These are phyloP conservation scores for Arion vulgaris DNA, from an alignment of 1,140 invertebrate species.

Conservation along the genomic window DNA sequence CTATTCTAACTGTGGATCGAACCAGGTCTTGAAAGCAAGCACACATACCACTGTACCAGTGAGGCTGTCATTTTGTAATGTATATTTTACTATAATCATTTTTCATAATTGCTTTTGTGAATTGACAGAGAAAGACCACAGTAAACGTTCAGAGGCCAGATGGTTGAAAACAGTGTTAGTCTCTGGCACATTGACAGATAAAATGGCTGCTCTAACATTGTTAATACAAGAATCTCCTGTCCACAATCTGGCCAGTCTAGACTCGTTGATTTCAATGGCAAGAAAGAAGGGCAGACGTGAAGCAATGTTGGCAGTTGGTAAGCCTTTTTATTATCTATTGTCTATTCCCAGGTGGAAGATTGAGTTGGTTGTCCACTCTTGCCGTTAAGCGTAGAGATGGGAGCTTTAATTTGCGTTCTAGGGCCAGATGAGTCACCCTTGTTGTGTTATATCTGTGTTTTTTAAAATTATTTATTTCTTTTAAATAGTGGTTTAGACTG, in stretches of 20 bases:
- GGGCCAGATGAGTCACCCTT: too few species aligned
- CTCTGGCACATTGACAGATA: slow-evolving; percentile 87
- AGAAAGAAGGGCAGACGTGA: slow-evolving; percentile 87
- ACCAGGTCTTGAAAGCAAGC: too few species aligned
- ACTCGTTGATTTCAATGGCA: slow-evolving; percentile 83
- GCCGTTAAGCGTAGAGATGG: too few species aligned
- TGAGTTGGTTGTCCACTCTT: too few species aligned
- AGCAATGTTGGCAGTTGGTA: slow-evolving; percentile 79
- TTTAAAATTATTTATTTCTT: neutral
- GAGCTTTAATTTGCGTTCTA: too few species aligned
- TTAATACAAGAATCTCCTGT: slow-evolving; percentile 88
- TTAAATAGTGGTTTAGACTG: neutral
- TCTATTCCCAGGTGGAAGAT: too few species aligned
- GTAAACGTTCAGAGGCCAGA: slow-evolving; percentile 70
- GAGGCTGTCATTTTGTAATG: too few species aligned
- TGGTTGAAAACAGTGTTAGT: slow-evolving; percentile 88
- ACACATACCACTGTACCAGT: too few species aligned
- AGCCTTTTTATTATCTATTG: slow-evolving; percentile 15
- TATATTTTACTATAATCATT: too few species aligned
- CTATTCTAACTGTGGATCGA: too few species aligned
- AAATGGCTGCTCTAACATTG: slow-evolving; percentile 87
- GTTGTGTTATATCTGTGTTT: too few species aligned
- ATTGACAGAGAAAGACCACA: slow-evolving; percentile 60
- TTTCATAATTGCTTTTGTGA: too few species aligned
- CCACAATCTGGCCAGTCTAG: slow-evolving; percentile 82